phyloP scores from a whole-genome alignment of 1,140 invertebrate genomes.

The Plectrocnemia conspersa region DNA sequence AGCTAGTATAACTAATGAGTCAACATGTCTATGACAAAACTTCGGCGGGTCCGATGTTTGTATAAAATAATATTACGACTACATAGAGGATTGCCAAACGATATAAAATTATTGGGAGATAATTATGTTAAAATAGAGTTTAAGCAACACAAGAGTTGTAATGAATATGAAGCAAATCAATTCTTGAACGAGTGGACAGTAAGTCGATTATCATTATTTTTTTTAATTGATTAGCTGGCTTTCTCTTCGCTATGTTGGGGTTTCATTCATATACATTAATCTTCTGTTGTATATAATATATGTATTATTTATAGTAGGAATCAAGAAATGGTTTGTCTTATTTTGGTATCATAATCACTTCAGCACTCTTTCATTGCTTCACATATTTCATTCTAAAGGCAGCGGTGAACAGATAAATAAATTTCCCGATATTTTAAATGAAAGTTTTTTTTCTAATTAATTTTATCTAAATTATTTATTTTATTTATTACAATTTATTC shows the following conservation, averaged over 20 bases:
- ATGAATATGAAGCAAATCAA: constrained; percentile 60
- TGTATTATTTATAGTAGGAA: background rate
- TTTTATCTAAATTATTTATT: no score
- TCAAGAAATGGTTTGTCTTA: background rate
- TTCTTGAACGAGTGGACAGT: constrained; percentile 91
- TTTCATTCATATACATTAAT: background rate
- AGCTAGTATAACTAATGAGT: no score
- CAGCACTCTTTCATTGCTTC: background rate
- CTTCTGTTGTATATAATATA: background rate
- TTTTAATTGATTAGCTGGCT: background rate
- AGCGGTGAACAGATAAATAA: no score
- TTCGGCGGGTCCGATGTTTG: constrained; percentile 66
- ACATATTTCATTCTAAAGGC: no score
- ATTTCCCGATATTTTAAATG: no score
- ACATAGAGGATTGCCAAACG: constrained; percentile 74
- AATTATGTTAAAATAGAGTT: constrained; percentile 88
- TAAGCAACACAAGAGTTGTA: constrained; percentile 76
- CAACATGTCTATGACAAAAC: constrained; percentile 20
- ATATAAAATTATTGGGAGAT: constrained; percentile 72
- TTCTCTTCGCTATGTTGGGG: background rate
- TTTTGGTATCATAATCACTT: background rate
- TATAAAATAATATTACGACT: constrained; percentile 86
- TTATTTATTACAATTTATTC: no score
- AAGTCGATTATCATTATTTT: constrained; percentile 41
- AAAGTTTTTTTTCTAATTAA: no score